Evolutionary conservation across 2,113 vertebrate genomes (phyloP), one percentile per base, ranked within the genome.

Genomic region (Pitta sordida): DNA sequence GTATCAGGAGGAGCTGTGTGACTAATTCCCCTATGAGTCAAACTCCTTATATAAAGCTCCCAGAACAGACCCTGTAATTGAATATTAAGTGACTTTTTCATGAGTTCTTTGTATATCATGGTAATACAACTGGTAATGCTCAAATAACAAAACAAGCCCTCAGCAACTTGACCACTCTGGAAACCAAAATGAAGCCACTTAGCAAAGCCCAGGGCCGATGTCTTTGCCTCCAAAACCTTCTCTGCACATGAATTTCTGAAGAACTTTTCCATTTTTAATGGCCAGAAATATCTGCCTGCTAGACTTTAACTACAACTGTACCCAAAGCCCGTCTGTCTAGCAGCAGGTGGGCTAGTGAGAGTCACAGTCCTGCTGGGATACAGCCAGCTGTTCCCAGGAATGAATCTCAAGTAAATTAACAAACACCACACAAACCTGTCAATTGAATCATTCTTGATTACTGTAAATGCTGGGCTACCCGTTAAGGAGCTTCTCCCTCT

Each of bases 351-450:
- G 97, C 90, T 43, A 92, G 96, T 78, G 93, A 94, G 96, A 97
- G 95, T 92, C 92, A 94, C 95, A 83, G 94, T 96, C 97, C 96
- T 96, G 97, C 97, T 95, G 97, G 97, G 97, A 97, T 93, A 97
- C 80, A 63, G 96, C 97, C 97, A 97, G 97, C 97, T 97, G 98
- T 98, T 97, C 96, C 94, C 86, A 86, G 78, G 96, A 97, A 97
- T 95, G 97, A 97, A 97, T 97, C 97, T 96, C 95, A 67, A 97
- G 97, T 95, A 97, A 98, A 98, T 97, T 96, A 97, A 95, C 97
- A 97, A 98, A 97, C 97, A 97, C 95, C 96, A 95, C 95, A 95
- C 97, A 97, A 91, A 97, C 97, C 98, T 97, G 97, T 97, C 97
- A 97, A 82, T 95, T 92, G 97, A 96, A 96, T 97, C 92, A 86